phyloP scores from a whole-genome alignment of 2,888 invertebrate species.

The Scaptomyza caliginosa region DNA sequence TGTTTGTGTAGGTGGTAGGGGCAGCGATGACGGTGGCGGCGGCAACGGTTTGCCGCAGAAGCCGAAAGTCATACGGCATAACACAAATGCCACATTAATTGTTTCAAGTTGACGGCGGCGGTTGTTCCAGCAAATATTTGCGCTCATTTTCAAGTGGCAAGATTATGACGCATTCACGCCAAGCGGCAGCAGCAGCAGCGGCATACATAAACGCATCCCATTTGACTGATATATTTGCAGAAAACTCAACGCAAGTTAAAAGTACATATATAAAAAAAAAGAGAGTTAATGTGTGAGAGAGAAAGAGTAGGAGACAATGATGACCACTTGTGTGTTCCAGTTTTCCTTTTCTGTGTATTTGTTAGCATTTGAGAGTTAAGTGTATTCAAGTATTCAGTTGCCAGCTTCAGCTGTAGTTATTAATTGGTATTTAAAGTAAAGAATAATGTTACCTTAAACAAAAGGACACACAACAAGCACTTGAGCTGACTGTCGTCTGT shows the following conservation, averaged over 20 bases:
- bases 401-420: constrained; percentile 74
- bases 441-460: constrained; percentile 77
- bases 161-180: constrained; percentile 80
- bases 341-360: constrained; percentile 16
- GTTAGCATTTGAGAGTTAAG: constrained; percentile 12
- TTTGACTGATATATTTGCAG: constrained; percentile 64
- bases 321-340: constrained; percentile 78
- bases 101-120: constrained; percentile 75
- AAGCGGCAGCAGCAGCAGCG: constrained; percentile 24
- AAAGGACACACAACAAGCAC: constrained; percentile 70
- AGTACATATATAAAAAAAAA: background rate
- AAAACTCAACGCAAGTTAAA: constrained; percentile 32
- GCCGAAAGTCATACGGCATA: constrained; percentile 78
- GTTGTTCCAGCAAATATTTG: constrained; percentile 65
- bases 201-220: constrained; percentile 13
- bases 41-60: constrained; percentile 61
- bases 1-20: constrained; percentile 74
- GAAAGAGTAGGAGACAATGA: background rate
- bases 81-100: constrained; percentile 81
- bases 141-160: constrained; percentile 77
- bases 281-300: background rate
- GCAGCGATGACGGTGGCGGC: background rate
- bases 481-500: constrained; percentile 37
- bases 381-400: constrained; percentile 31
- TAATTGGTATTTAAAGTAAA: constrained; percentile 80